These are phyloP conservation scores for Nysson spinosus DNA, from an alignment of 2,888 invertebrate genomes.

Conservation along the genomic window DNA sequence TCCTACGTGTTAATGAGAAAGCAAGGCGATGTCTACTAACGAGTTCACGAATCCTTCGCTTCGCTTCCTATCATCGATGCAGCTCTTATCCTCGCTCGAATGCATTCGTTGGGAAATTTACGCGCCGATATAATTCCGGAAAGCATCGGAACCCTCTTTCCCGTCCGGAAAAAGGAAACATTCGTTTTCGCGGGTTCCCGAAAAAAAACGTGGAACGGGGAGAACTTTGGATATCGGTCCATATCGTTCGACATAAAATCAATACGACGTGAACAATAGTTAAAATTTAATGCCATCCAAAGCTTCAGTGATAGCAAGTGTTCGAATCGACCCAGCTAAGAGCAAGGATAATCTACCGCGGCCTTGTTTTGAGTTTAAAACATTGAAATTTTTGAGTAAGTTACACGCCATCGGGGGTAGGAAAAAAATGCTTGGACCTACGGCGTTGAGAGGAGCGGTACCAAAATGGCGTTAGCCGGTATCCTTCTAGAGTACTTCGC, in stretches of 20 bases:
- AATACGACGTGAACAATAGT: neutral
- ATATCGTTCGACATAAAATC: slow-evolving; percentile 13
- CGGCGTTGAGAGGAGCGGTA: slow-evolving; percentile 19
- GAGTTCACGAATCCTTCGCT: too few species aligned
- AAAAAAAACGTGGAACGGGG: slow-evolving; percentile 14
- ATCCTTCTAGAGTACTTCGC: slow-evolving; percentile 3
- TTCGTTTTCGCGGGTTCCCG: slow-evolving; percentile 51
- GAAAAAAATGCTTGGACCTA: neutral
- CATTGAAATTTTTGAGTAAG: neutral
- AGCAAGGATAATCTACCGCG: too few species aligned
- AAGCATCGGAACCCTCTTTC: slow-evolving; percentile 40
- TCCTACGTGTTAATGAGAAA: too few species aligned
- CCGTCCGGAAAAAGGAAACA: slow-evolving; percentile 63
- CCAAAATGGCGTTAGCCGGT: slow-evolving; percentile 67
- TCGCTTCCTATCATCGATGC: neutral
- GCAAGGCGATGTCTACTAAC: too few species aligned
- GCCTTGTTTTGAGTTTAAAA: neutral
- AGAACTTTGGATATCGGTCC: neutral
- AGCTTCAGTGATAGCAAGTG: neutral
- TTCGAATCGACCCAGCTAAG: too few species aligned
- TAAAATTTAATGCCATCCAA: neutral
- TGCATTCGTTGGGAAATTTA: slow-evolving; percentile 12
- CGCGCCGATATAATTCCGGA: slow-evolving; percentile 32
- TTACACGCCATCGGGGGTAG: slow-evolving; percentile 2
- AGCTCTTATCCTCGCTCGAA: neutral